Evolutionary conservation across 1,140 invertebrate species (phyloP), one percentile per base, ranked within the genome.

Genomic region (Neuroterus valhalla): DNA sequence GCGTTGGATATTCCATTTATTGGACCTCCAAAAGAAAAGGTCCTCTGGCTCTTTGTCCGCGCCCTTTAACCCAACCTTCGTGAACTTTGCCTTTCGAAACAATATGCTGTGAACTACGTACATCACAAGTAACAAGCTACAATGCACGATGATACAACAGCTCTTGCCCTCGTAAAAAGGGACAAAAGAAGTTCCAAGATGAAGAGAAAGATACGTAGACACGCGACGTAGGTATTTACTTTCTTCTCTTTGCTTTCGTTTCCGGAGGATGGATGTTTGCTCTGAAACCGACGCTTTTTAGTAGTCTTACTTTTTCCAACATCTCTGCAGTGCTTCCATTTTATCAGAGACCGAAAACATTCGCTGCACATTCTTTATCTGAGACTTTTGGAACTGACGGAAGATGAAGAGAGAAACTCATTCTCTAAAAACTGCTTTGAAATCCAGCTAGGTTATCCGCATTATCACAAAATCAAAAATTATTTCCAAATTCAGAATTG

Each of bases 201-300:
- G 55, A 62, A 62, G 55, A 31, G 21, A 31, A 62, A 62, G 55
- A 62, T 62, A 62, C 55, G 23, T 62, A 62, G 55, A 62, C 55
- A 62, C 55, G 52, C 52, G 52, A 55, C 52, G 52, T 55, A 62
- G 12, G 55, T 62, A 62, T 62, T 62, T 62, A 62, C 55, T 62
- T 62, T 62, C 26, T 38, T 38, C 12, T 55, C 52, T 26, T 55
- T 62, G 31, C 55, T 62, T 62, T 62, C 55, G 55, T 62, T 62
- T 38, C n/a, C 14, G 21, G 23, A 38, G 55, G 55, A 62, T 62
- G 21, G 55, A 62, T 62, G 55, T 62, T 62, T 62, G 55, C 55
- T n/a, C 31, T 23, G 23, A 23, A 38, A 62, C 55, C 31, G 55
- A 62, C 21, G 26, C 55, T 62, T 62, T 62, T 62, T 62, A 38